phyloP scores from a whole-genome alignment of 2,113 vertebrate genomes.

The Mustela nigripes region DNA sequence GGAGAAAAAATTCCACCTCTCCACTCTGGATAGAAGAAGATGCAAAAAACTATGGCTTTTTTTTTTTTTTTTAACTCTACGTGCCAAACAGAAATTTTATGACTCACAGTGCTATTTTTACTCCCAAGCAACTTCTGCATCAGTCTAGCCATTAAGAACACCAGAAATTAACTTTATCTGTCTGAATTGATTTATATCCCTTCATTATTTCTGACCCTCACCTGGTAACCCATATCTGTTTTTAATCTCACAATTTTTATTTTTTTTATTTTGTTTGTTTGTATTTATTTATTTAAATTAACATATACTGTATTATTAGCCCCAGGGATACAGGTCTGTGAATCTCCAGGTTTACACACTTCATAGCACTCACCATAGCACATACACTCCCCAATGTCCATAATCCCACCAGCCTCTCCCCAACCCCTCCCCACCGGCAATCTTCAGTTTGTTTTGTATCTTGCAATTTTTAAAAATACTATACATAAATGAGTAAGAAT shows the following conservation, averaged over 20 bases:
- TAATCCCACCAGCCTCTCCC: too few relatives aligned
- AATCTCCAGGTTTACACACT: too few relatives aligned
- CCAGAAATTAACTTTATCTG: conserved; percentile 3
- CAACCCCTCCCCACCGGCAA: accelerated
- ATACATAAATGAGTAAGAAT: neutral
- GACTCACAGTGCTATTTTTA: neutral
- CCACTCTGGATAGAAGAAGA: neutral
- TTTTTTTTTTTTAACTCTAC: neutral
- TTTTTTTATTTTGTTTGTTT: too few relatives aligned
- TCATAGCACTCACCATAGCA: too few relatives aligned
- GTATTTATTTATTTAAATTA: too few relatives aligned
- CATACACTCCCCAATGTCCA: too few relatives aligned
- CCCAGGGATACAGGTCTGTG: too few relatives aligned
- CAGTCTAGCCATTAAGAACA: neutral
- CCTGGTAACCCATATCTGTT: neutral
- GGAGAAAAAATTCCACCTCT: neutral
- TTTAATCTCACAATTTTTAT: neutral
- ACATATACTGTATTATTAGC: too few relatives aligned
- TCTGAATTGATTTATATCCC: neutral
- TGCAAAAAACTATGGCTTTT: neutral
- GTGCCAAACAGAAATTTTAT: neutral
- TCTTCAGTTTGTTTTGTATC: neutral
- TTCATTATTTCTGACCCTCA: neutral
- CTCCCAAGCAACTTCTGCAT: neutral
- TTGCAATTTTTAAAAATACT: neutral